Conservation (phyloP, 2,888 invertebrate genomes). For the Phrixothrix hirtus region DNA sequence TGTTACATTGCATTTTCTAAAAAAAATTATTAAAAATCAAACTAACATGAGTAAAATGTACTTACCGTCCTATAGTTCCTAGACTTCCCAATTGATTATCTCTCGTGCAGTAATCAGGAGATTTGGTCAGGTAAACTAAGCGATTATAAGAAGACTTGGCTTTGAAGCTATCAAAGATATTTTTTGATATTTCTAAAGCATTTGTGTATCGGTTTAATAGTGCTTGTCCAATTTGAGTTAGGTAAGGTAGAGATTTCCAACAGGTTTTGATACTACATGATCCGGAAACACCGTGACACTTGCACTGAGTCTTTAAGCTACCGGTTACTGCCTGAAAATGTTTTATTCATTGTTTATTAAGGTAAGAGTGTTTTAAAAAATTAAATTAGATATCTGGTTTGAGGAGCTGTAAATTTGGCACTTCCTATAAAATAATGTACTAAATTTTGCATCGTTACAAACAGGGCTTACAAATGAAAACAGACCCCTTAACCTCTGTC, state of each 20-base stretch:
- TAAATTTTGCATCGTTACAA: too few relatives aligned
- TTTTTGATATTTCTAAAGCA: conserved; percentile 57
- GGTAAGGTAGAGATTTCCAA: conserved; percentile 73
- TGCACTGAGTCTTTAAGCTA: conserved; percentile 69
- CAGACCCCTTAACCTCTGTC: too few relatives aligned
- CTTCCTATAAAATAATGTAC: too few relatives aligned
- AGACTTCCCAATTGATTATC: conserved; percentile 74
- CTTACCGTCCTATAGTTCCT: conserved; percentile 77
- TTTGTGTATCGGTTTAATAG: conserved; percentile 64
- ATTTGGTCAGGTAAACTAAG: conserved; percentile 75
- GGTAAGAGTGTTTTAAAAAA: too few relatives aligned
- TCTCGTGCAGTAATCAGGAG: conserved; percentile 81
- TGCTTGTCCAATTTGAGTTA: conserved; percentile 60
- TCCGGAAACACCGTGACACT: conserved; percentile 84
- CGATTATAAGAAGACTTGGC: conserved; percentile 61
- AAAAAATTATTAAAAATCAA: conserved; percentile 22
- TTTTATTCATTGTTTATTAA: too few relatives aligned
- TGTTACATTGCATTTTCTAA: conserved; percentile 73
- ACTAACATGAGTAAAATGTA: conserved; percentile 2
- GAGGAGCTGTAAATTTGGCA: too few relatives aligned
- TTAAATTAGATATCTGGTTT: too few relatives aligned
- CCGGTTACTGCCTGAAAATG: conserved; percentile 67
- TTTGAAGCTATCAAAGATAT: conserved; percentile 39
- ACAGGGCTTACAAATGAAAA: too few relatives aligned
- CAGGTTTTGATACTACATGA: conserved; percentile 82